phyloP scores from a whole-genome alignment of 2,888 invertebrate genomes.

The Alitta virens region DNA sequence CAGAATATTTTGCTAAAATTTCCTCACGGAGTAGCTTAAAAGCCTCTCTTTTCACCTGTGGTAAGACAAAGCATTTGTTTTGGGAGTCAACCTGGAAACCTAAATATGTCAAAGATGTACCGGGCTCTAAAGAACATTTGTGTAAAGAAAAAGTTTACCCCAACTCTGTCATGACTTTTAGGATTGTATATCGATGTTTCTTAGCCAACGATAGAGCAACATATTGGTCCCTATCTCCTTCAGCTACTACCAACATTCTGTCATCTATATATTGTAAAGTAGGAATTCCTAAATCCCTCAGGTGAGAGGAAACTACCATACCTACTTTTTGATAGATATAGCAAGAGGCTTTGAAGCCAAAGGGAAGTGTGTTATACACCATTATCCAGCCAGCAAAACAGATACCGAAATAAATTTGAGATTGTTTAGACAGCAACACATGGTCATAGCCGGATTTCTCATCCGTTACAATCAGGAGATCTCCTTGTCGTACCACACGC shows the following conservation, averaged over 20 bases:
- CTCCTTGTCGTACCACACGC: background rate
- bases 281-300: background rate
- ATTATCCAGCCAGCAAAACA: background rate
- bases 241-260: background rate
- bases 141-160: background rate
- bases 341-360: background rate
- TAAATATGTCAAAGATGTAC: background rate
- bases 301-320: background rate
- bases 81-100: background rate
- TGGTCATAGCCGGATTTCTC: conserved; percentile 1
- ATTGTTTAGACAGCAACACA: background rate
- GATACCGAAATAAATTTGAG: background rate
- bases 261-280: background rate
- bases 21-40: background rate
- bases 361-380: background rate
- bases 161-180: background rate
- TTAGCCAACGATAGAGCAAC: background rate
- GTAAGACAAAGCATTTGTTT: background rate
- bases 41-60: background rate
- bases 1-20: background rate
- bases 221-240: background rate
- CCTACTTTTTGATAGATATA: background rate
- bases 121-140: background rate
- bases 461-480: background rate
- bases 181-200: background rate